Percentiles rank a stretch among this genome's conserved stretches.
Evolutionary conservation across 2,113 vertebrate genomes (phyloP).

Genomic region (Neotoma lepida): DNA sequence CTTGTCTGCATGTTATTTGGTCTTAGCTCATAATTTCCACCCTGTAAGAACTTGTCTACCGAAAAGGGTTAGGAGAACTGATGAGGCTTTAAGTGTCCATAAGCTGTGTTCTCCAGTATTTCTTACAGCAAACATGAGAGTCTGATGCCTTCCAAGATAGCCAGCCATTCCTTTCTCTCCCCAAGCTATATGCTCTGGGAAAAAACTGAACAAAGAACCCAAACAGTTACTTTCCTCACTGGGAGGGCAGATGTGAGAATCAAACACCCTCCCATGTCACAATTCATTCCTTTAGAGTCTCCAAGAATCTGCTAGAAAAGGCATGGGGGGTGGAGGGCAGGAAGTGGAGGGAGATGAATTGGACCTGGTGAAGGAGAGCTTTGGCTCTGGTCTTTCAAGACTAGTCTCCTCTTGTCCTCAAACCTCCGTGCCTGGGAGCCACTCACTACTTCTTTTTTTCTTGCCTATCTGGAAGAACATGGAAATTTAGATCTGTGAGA

Average conservation of each 20-base stretch:
- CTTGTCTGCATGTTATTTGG: constrained; percentile 55
- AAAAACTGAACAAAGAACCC: constrained; percentile 3
- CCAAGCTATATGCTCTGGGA: neutral
- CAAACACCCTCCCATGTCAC: neutral
- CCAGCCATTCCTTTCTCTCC: neutral
- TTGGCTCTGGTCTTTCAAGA: constrained; percentile 26
- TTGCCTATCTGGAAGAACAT: constrained; percentile 21
- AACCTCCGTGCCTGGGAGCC: neutral
- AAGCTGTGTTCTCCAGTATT: neutral
- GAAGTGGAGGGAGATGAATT: neutral
- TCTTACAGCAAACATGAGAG: constrained; percentile 21
- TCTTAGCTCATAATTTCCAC: constrained; percentile 54
- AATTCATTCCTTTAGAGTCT: constrained; percentile 32
- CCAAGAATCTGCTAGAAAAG: neutral
- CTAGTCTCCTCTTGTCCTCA: neutral
- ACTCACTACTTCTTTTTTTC: constrained; percentile 32
- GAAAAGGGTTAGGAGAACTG: constrained; percentile 47
- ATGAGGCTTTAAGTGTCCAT: neutral
- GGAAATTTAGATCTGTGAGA: constrained; percentile 41
- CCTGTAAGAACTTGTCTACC: constrained; percentile 51
- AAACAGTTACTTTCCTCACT: constrained; percentile 29
- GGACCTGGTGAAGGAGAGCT: neutral
- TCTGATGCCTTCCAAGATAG: neutral
- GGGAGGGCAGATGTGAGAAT: constrained; percentile 34
- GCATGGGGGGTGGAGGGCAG: neutral